Base-by-base conservation (phyloP, 2,888 invertebrate species). In the Theretra japonica region DNA sequence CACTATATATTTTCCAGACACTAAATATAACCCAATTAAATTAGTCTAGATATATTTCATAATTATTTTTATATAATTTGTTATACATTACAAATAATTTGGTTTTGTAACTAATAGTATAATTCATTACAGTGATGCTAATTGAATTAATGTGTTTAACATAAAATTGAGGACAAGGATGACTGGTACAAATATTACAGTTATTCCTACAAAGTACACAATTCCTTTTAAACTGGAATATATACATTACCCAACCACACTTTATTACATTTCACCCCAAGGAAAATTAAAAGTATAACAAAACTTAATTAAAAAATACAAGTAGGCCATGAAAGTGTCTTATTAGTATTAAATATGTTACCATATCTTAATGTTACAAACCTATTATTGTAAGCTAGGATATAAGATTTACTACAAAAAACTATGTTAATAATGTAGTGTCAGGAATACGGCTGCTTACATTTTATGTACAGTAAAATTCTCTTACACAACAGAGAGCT, bases 401-500 rank as follows among this genome's bases (percentile, higher is more conserved):
- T 15, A 41, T 11, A 41, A 15, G 41, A 41, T 53, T 53, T 6
- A 53, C 53, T n/a, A n/a, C n/a, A n/a, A n/a, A 17, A 53, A n/a
- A n/a, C n/a, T 53, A 53, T n/a, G 53, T n/a, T 53, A 53, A 53
- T n/a, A 53, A 0, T 3, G 7, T 53, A 17, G 17, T 48, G 48
- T 48, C 15, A 48, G 2, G 48, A 48, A 8, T 53, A 53, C 6
- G 7, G n/a, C 5, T 17, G n/a, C 53, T 25, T 17, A 25, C 4
- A 58, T 25, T 25, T 25, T 25, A 25, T 23, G 6, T 17, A 48
- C 7, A 15, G 23, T 15, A 41, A 0, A 62, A 23, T 23, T 21
- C 21, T 23, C 65, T 65, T 48, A 48, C 48, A 23, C 65, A 48
- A 65, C 23, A 30, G 11, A 23, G 65, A 65, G 65, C 4, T n/a